phyloP scores from a whole-genome alignment of 1,140 invertebrate species.

The Ephestia elutella region DNA sequence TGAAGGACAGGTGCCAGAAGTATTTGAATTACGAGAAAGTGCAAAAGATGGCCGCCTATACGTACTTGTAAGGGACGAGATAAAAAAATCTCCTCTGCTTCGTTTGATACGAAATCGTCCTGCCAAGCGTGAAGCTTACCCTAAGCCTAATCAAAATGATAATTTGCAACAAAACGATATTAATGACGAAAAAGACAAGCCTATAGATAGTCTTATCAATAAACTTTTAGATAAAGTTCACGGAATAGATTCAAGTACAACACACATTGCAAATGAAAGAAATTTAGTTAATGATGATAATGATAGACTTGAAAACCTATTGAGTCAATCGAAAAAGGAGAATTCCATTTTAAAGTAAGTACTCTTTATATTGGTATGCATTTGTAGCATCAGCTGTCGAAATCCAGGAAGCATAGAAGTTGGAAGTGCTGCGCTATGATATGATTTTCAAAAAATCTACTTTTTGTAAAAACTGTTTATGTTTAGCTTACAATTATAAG shows the following conservation, averaged over 20 bases:
- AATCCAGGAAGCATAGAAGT: neutral
- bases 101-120: neutral
- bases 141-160: neutral
- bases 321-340: neutral
- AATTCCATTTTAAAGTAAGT: neutral
- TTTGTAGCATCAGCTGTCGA: too few relatives aligned
- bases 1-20: slow-evolving; percentile 16
- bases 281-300: neutral
- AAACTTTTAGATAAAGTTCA: neutral
- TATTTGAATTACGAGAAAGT: slow-evolving; percentile 28
- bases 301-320: neutral
- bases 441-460: too few relatives aligned
- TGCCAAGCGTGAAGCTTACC: neutral
- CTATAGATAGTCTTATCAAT: neutral
- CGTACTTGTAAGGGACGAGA: neutral
- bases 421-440: too few relatives aligned
- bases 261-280: too few relatives aligned
- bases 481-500: too few relatives aligned
- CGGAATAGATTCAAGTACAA: too few relatives aligned
- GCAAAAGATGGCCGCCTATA: slow-evolving; percentile 3
- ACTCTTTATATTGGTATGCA: too few relatives aligned
- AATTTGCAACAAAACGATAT: too few relatives aligned
- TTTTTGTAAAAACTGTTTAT: too few relatives aligned
- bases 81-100: neutral
- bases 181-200: neutral